These are phyloP conservation scores for Erinaceus europaeus DNA, from an alignment of 2,113 vertebrate genomes.

Conservation along the genomic window DNA sequence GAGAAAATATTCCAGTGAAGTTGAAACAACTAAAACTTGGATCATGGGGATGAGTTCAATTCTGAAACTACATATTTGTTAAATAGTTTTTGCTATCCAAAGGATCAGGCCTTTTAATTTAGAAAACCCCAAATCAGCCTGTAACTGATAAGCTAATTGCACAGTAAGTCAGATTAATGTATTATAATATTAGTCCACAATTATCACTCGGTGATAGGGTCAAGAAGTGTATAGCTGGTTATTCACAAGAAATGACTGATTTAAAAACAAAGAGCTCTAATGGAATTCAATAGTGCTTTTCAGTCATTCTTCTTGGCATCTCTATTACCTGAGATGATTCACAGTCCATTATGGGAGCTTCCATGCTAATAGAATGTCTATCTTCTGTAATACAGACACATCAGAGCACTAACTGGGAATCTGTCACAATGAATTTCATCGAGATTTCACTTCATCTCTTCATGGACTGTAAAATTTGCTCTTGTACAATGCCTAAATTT, in stretches of 20 bases:
- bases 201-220: slow-evolving; percentile 84
- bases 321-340: slow-evolving; percentile 96
- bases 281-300: slow-evolving; percentile 91
- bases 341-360: slow-evolving; percentile 92
- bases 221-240: slow-evolving; percentile 87
- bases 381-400: slow-evolving; percentile 95
- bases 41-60: slow-evolving; percentile 59
- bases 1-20: slow-evolving; percentile 61
- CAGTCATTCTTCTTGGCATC: slow-evolving; percentile 91
- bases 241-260: slow-evolving; percentile 92
- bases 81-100: slow-evolving; percentile 56
- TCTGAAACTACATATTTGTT: slow-evolving; percentile 68
- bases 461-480: slow-evolving; percentile 90
- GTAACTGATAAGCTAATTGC: slow-evolving; percentile 80
- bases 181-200: slow-evolving; percentile 87
- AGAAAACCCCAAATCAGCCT: slow-evolving; percentile 76
- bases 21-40: slow-evolving; percentile 69
- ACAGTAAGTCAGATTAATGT: slow-evolving; percentile 87
- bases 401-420: slow-evolving; percentile 91
- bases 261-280: slow-evolving; percentile 94
- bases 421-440: slow-evolving; percentile 92
- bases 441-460: slow-evolving; percentile 89
- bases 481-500: slow-evolving; percentile 89
- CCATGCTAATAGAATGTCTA: slow-evolving; percentile 94
- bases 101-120: slow-evolving; percentile 66